Base-by-base conservation (phyloP, 2,113 vertebrate genomes). In the Picathartes gymnocephalus region DNA sequence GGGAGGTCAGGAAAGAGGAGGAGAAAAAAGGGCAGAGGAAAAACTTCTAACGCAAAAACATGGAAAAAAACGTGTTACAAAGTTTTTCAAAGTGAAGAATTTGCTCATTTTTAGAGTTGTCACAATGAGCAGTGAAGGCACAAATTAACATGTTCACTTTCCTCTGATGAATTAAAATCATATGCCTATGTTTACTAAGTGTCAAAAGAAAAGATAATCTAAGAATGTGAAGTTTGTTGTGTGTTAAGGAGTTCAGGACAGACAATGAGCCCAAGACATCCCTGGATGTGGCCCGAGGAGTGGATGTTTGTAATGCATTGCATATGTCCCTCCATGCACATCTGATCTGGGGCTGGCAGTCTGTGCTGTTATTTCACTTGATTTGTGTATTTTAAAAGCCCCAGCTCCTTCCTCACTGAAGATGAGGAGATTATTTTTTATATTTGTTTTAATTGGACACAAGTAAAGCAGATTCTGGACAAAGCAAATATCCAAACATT, bases 321-420 rank as follows among this genome's bases (percentile, higher is more conserved):
- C 79, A 88, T 45, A 54, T 15, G 7, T 86, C 65, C 57, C 71
- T 31, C 47, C 10, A 53, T 25, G n/a, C 44, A 86, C 86, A 88
- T 93, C 73, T 95, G 72, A 82, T 79, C 54, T 83, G 74, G 57
- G 45, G 30, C 74, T 92, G 72, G 76, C 81, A 83, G 76, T 13
- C 79, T 61, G 48, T 39, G 70, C 53, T 94, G 69, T 86, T 90
- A 69, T 58, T 83, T 80, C 23, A 50, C 93, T 93, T 91, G 77
- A 81, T 81, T 95, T 78, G 81, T 96, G 42, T 94, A 80, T 93
- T 95, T 95, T 37, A 71, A 62, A 88, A 93, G 31, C 33, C 66
- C 33, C n/a, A 44, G 31, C 81, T 90, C 35, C 70, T 92, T 83
- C 64, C 58, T 93, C 14, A 9, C 54, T 81, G 86, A 92, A 73